Evolutionary conservation across 2,113 vertebrate species (phyloP).

Genomic region (Stomatorhinus ivindoensis): DNA sequence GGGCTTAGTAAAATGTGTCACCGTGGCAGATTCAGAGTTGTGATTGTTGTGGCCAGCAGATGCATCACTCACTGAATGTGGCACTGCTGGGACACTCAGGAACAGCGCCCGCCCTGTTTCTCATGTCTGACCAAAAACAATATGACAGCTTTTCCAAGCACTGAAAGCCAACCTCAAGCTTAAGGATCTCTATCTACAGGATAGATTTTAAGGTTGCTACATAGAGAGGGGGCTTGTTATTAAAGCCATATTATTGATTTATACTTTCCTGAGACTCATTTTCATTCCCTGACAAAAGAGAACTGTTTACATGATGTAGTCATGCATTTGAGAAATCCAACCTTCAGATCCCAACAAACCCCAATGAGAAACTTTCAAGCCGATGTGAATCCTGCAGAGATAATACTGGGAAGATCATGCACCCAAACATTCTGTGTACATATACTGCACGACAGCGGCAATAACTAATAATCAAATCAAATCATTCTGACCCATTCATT

Average conservation of each 20-base stretch:
- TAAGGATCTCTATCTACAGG: neutral
- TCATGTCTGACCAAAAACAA: conserved; percentile 34
- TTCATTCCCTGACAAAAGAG: neutral
- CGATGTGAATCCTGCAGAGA: neutral
- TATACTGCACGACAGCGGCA: neutral
- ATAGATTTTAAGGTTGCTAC: neutral
- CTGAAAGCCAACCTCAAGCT: conserved; percentile 14
- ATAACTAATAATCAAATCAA: neutral
- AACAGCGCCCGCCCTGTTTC: neutral
- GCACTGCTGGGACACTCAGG: conserved; percentile 29
- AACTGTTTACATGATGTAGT: neutral
- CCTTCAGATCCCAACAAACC: neutral
- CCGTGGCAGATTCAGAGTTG: conserved; percentile 35
- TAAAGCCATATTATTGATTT: conserved; percentile 6
- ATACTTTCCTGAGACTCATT: neutral
- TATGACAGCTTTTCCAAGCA: conserved; percentile 16
- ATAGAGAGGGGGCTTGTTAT: neutral
- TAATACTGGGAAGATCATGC: neutral
- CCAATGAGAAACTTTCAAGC: neutral
- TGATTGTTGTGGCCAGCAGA: conserved; percentile 34
- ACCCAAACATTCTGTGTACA: neutral
- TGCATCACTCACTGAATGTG: conserved; percentile 30
- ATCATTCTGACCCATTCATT: no score
- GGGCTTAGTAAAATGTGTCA: conserved; percentile 30
- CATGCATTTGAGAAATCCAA: neutral